Conservation (phyloP, 2,113 vertebrate genomes). For the Cygnus atratus region DNA sequence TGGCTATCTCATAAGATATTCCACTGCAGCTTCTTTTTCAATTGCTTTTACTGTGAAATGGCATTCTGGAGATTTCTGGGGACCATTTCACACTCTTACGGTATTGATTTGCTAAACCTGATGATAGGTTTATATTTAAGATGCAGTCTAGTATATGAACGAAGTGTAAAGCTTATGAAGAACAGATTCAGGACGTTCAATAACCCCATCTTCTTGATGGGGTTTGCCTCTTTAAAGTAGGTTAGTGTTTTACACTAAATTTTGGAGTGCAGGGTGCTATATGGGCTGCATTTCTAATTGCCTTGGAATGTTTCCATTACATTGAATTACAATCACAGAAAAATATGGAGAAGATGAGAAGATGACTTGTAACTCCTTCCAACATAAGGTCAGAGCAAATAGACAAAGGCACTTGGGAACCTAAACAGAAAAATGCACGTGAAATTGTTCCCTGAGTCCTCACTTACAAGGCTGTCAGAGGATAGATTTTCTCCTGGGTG, state of each 20-base stretch:
- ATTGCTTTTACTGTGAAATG: constrained; percentile 81
- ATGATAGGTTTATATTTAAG: constrained; percentile 79
- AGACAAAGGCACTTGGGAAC: constrained; percentile 23
- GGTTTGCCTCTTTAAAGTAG: constrained; percentile 3
- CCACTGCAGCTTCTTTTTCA: constrained; percentile 75
- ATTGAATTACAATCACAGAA: constrained; percentile 13
- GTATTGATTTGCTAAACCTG: constrained; percentile 82
- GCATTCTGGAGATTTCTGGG: constrained; percentile 78
- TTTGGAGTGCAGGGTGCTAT: constrained; percentile 31
- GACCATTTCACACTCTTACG: constrained; percentile 75
- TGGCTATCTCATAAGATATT: constrained; percentile 83
- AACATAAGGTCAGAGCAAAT: constrained; percentile 53
- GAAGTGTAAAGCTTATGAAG: constrained; percentile 61
- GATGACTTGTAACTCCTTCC: constrained; percentile 35
- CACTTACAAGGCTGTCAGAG: neutral
- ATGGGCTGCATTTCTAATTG: constrained; percentile 38
- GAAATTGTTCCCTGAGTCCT: constrained; percentile 35
- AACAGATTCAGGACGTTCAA: constrained; percentile 56
- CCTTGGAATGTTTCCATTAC: constrained; percentile 32
- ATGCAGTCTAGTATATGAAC: constrained; percentile 65
- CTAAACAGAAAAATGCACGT: constrained; percentile 49
- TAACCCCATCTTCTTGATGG: constrained; percentile 28
- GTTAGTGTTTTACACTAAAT: neutral
- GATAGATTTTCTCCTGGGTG: constrained; percentile 18
- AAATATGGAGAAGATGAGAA: constrained; percentile 7